Evolutionary conservation across 2,888 invertebrate genomes (phyloP), one percentile per base, ranked within the genome.

Genomic region (Melangyna quadrimaculata): DNA sequence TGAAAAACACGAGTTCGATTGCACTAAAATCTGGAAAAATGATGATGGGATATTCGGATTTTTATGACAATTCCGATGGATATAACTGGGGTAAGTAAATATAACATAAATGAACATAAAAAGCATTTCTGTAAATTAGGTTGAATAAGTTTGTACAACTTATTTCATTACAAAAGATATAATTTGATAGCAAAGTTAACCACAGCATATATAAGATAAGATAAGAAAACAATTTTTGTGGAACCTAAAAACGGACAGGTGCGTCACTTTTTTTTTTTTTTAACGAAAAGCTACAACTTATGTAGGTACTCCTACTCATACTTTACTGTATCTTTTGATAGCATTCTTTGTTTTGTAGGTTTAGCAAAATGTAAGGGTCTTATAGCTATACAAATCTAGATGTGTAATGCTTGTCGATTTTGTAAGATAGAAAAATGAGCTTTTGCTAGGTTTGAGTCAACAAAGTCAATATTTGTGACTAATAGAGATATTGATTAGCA

Each of bases 31-130:
- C 73, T 10, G 86, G 86, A 17, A 86, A 86, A 51, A 40, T 86
- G 43, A 70, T 80, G 43, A 77, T 40, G 17, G 40, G 32, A 0
- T 24, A 70, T 43, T 24, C 9, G 37, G 74, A 74, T 40, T 79
- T 48, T 0, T 87, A 51, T 37, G 73, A 78, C 12, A 51, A 45
- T 35, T 2, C 57, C 6, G 87, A 87, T 71, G 87, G 79, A 71
- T 88, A 87, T 37, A 71, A 87, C 37, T 88, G 86, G 88, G 86
- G 88, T 88, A 73, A 86, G 88, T 9, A 35, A 27, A 43, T 24
- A 65, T 9, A n/a, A 48, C 2, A 19, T 10, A 19, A 17, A 19
- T n/a, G 19, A 51, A 37, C 0, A 35, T 7, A 8, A 53, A 9
- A 12, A 10, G 51, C 19, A 43, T 55, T 51, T 78, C 27, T 12